Evolutionary conservation across 1,140 invertebrate genomes (phyloP), one percentile per base, ranked within the genome.

Genomic region (Papilio dardanus): DNA sequence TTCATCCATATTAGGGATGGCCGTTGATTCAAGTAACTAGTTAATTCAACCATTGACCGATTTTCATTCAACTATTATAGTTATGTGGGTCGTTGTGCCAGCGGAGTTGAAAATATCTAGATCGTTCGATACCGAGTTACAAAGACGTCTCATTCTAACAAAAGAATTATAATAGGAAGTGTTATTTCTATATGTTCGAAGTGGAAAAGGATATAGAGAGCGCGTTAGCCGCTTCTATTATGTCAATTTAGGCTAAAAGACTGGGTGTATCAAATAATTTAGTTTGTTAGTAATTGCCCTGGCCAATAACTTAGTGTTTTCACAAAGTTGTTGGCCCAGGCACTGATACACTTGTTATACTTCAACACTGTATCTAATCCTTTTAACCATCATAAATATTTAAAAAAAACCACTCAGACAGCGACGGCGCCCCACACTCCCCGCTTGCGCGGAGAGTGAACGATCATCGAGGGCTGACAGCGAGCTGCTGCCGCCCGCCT

Each of bases 401-500:
- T 37, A 8, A 42, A 42, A 46, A 46, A 46, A 46, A 46, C 42
- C 42, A 46, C 42, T 46, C 42, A 46, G 42, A 46, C 42, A 46
- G 42, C 42, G 42, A 46, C 42, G 19, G n/a, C 42, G n/a, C 42
- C 42, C 42, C 42, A 46, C 42, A n/a, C 42, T 7, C 42, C n/a
- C 42, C 42, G 42, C 42, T 46, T 46, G 42, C 42, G 42, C 42
- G 5, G 42, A 46, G 42, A 7, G 42, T n/a, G 42, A 46, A 46
- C 50, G 50, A 54, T 54, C 50, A 54, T 54, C 50, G 50, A 46
- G 42, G 42, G 42, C 42, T 46, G 42, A 16, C 42, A 50, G 46
- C 46, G 46, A 50, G 46, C 50, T 24, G 50, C 50, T 54, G 50
- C 50, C 50, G 50, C 50, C 50, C 50, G 21, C 50, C 50, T 54